Conservation (phyloP, 2,797 vertebrate genomes). For the Bryconaethiops microstoma region DNA sequence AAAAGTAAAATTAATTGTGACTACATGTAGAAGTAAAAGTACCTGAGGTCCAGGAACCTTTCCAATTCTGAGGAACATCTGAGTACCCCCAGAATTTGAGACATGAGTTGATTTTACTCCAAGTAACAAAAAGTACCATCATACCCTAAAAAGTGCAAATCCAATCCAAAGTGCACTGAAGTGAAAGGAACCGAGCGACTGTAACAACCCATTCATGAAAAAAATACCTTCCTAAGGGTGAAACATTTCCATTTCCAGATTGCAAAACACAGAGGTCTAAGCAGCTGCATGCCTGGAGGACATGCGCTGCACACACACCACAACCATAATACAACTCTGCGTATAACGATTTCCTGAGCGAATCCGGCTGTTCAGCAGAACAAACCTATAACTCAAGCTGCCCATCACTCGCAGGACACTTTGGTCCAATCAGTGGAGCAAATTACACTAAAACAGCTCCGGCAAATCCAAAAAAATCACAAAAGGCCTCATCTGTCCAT, state of each 20-base stretch:
- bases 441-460: conserved; percentile 41
- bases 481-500: no score
- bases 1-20: no score
- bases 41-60: no score
- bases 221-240: conserved; percentile 35
- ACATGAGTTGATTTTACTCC: not conserved
- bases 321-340: conserved; percentile 36
- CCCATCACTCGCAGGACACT: conserved; percentile 49
- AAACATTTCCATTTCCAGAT: conserved; percentile 53
- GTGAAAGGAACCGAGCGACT: not conserved
- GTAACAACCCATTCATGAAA: conserved; percentile 3
- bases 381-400: conserved; percentile 41
- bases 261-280: conserved; percentile 51
- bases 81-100: no score
- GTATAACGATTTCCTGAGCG: conserved; percentile 55
- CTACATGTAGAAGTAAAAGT: no score
- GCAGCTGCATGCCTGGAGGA: conserved; percentile 60
- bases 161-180: not conserved
- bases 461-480: not conserved
- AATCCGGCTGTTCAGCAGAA: conserved; percentile 48
- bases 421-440: conserved; percentile 34
- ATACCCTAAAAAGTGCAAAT: not conserved
- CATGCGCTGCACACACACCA: conserved; percentile 29
- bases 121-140: not conserved
- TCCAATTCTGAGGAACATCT: no score